phyloP scores from a whole-genome alignment of 2,113 vertebrate genomes.

The Litocranius walleri region DNA sequence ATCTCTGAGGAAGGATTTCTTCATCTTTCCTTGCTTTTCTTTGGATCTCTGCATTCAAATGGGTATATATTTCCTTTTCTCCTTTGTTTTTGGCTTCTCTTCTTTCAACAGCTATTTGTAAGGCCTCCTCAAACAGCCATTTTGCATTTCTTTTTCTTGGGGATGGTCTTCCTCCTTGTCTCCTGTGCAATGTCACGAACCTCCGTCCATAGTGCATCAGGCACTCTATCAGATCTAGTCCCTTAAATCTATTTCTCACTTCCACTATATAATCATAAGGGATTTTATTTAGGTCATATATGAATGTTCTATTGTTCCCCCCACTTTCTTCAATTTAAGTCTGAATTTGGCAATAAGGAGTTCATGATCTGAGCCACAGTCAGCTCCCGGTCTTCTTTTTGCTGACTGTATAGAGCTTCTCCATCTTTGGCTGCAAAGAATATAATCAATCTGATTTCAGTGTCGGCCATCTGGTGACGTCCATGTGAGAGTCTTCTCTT shows the following conservation, averaged over 20 bases:
- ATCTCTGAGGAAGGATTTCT: not conserved
- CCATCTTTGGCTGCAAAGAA: not conserved
- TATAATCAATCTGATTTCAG: not conserved
- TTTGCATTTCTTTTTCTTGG: not conserved
- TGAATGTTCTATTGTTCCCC: not conserved
- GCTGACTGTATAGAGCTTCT: not conserved
- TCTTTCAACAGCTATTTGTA: not conserved
- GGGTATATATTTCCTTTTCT: not conserved
- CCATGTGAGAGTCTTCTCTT: not conserved
- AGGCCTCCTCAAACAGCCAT: not conserved
- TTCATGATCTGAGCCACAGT: not conserved
- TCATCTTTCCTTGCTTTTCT: not conserved
- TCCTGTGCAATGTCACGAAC: not conserved
- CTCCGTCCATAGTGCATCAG: not conserved
- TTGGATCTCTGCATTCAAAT: not conserved
- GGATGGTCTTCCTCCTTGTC: not conserved
- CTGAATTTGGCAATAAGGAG: not conserved
- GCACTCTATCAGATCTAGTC: not conserved
- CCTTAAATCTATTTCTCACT: not conserved
- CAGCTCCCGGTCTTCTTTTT: not conserved
- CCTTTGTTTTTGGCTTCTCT: not conserved
- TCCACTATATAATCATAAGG: not conserved
- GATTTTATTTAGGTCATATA: not conserved
- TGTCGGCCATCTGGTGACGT: not conserved
- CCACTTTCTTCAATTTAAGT: not conserved